Evolutionary conservation across 37 sponge, comb jelly and placozoan species (phyloP).

Genomic region (Axinella damicornis): DNA sequence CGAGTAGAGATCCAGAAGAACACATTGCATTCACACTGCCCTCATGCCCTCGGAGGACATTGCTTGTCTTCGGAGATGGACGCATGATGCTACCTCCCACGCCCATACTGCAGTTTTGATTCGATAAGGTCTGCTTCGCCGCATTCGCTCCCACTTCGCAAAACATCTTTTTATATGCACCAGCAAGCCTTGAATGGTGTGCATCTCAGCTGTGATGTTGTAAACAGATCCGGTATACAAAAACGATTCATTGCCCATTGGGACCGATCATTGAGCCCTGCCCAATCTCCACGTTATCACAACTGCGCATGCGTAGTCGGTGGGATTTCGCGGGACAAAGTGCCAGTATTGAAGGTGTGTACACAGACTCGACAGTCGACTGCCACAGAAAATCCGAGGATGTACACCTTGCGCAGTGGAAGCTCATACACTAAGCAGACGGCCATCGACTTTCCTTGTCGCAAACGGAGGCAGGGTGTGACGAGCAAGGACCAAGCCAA

Average conservation of each 20-base stretch:
- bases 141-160: no score
- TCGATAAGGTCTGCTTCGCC: no score
- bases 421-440: background rate
- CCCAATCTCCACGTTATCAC: no score
- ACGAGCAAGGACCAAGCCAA: background rate
- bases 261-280: no score
- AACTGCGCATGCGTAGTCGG: constrained; percentile 3
- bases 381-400: background rate
- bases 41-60: constrained; percentile 42
- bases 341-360: background rate
- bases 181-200: no score
- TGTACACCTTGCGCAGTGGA: constrained; percentile 1
- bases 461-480: background rate
- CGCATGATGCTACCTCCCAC: background rate
- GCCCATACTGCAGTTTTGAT: background rate
- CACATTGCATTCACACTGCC: constrained; percentile 67
- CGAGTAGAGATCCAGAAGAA: constrained; percentile 25
- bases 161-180: no score
- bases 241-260: no score
- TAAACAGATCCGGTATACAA: no score
- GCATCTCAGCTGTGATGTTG: no score
- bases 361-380: no score
- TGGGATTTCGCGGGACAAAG: background rate
- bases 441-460: background rate
- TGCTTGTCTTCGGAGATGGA: background rate